A percentile compares a stretch with the other conserved stretches of the same genome.
phyloP scores from a whole-genome alignment of 2,113 vertebrate genomes.

The Engraulis encrasicolus region DNA sequence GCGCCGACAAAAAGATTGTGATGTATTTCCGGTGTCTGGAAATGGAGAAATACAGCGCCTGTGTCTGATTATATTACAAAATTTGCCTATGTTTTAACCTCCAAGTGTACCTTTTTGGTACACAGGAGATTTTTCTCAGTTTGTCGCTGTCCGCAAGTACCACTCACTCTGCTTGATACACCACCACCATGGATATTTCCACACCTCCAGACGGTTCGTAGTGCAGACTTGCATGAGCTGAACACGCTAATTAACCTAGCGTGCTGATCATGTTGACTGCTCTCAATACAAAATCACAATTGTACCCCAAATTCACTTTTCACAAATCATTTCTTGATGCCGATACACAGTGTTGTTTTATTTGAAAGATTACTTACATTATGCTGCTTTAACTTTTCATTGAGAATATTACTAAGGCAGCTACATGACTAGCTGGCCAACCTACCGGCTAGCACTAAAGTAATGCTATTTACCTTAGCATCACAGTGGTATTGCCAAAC shows the following conservation, averaged over 20 bases:
- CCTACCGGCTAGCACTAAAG: not conserved
- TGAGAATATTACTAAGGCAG: not conserved
- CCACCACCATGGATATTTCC: slow-evolving; percentile 67
- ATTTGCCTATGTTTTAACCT: not conserved
- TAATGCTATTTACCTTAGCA: not conserved
- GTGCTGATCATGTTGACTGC: slow-evolving; percentile 13
- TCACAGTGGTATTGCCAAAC: not conserved
- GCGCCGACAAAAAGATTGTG: slow-evolving; percentile 17
- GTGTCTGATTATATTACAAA: not conserved
- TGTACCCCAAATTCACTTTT: not conserved
- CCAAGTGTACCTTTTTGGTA: slow-evolving; percentile 5
- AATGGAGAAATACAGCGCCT: slow-evolving; percentile 3
- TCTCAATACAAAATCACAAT: not conserved
- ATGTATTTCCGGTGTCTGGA: slow-evolving; percentile 36
- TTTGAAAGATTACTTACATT: not conserved
- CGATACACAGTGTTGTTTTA: not conserved
- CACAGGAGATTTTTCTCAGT: not conserved
- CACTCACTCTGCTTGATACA: slow-evolving; percentile 1
- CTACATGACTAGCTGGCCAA: not conserved
- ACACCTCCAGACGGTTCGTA: slow-evolving; percentile 72
- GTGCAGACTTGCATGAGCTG: not conserved
- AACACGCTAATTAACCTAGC: not conserved
- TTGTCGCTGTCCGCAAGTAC: not conserved
- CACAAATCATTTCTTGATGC: not conserved
- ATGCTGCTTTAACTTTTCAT: not conserved